Evolutionary conservation across 2,113 vertebrate species (phyloP), one percentile per base, ranked within the genome.

Genomic region (Laticauda colubrina): DNA sequence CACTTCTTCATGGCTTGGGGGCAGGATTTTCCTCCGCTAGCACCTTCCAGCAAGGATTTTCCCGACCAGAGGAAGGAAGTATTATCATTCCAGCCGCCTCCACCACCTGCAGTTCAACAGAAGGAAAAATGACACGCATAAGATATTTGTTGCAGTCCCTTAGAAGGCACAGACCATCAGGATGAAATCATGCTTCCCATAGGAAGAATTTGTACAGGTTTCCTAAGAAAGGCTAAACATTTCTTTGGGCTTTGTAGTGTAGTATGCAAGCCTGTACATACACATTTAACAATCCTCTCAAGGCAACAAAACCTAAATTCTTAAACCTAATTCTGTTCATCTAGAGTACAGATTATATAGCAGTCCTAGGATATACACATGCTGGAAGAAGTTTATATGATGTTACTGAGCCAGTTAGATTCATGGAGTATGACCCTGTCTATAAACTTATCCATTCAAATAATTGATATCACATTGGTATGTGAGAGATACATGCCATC

Each of bases 31-130:
- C 99, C 99, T 96, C 99, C 99, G 89, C 98, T 98, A 95, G 98
- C 98, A 87, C 99, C 99, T 95, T 99, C 98, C 96, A 98, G 95
- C 96, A 99, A 97, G 29, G 99, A 99, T 91, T 98, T 98, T 96
- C 99, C 99, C 20, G 99, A 98, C 97, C 98, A 98, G 96, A 98
- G 97, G 96, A 98, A 97, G 94, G 98, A 98, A 96, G 96, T 95
- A 94, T 97, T 98, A 97, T 99, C 99, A 95, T 97, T 98, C 99
- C 99, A 99, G 94, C 99, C 99, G 94, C 99, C 99, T 95, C 99
- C 99, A 94, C 99, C 99, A 96, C 99, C 99, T 99, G 98, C 93
- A 94, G 97, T 85, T 95, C 56, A 97, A 75, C 96, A 93, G 97
- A 21, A 96, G 87, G 96, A 89, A 95, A 55, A 89, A 75, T 23